Base-by-base conservation (phyloP, 2,888 invertebrate species). In the Maniola hyperantus region DNA sequence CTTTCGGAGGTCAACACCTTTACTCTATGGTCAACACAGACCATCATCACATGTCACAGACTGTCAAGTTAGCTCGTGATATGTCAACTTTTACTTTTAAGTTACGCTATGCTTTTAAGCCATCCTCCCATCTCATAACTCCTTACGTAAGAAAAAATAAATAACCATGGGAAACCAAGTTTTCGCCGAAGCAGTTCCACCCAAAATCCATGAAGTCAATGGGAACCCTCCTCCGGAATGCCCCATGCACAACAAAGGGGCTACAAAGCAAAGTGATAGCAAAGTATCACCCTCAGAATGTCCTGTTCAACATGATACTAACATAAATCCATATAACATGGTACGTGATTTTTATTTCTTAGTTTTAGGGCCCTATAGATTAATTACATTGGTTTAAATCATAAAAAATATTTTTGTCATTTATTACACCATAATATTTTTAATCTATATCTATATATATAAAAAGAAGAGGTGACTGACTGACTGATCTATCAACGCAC, bases 241-340 rank as follows among this genome's bases (percentile, higher is more conserved):
- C 84, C 97, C 97, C 0, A 96, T 97, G 96, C 97, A 97, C 73
- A 94, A 95, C 72, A 94, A 95, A 79, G 74, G 78, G 15, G 80
- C 83, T 54, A 78, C 76, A 66, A 61, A 75, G 6, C 68, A 73
- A 65, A 67, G 66, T 57, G 65, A 72, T 36, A 71, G 75, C 42
- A 72, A 77, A 65, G 73, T 76, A 53, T 72, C 78, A 44, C 75
- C 77, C 46, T 93, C 94, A 0, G 97, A 96, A 81, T 97, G 97
- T 78, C 97, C 97, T 0, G 94, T 97, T 5, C 90, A 94, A 75
- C 94, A 95, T 72, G 93, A 92, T 64, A 90, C 90, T 73, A 89
- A 90, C 76, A 93, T 97, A 33, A 96, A 97, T 88, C 97, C 97
- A 0, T 90, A 95, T 69, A 98, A 98, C 81, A 97, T 97, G 97